These are phyloP conservation scores for Macrosoma leucophasiata DNA, from an alignment of 2,888 invertebrate species.

Conservation along the genomic window DNA sequence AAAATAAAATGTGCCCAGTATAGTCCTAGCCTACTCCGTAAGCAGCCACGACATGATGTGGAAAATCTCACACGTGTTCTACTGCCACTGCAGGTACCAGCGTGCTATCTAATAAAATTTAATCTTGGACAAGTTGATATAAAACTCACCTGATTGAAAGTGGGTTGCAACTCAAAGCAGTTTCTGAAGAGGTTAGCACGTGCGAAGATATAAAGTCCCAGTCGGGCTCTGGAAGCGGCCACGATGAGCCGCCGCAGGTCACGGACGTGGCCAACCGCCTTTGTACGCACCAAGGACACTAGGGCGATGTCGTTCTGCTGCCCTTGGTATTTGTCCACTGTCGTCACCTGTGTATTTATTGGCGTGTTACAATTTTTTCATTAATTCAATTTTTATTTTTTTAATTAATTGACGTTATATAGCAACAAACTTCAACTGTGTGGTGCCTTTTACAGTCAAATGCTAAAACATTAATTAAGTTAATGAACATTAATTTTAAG, in stretches of 20 bases:
- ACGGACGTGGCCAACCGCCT: constrained; percentile 97
- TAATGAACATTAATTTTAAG: no score
- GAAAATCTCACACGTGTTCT: no score
- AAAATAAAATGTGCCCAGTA: no score
- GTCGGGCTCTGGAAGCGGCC: constrained; percentile 97
- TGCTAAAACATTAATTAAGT: no score
- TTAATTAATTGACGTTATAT: no score
- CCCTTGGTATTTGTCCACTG: constrained; percentile 99
- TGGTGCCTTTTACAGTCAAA: no score
- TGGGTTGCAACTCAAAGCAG: constrained; percentile 97
- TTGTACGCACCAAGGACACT: constrained; percentile 95
- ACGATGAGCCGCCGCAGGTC: constrained; percentile 98
- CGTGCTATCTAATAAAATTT: no score
- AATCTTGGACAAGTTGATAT: no score
- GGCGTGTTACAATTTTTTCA: not conserved
- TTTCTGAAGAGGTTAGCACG: constrained; percentile 94
- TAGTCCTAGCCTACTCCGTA: no score
- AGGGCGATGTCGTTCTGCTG: constrained; percentile 99
- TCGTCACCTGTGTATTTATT: constrained; percentile 79
- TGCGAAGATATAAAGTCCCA: constrained; percentile 97
- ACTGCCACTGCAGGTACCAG: no score
- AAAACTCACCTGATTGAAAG: constrained; percentile 89
- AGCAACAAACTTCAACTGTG: no score
- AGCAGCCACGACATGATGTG: no score
- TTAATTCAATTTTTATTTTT: not conserved